Evolutionary conservation across 1,140 invertebrate species (phyloP).

Genomic region (Mercenaria mercenaria): DNA sequence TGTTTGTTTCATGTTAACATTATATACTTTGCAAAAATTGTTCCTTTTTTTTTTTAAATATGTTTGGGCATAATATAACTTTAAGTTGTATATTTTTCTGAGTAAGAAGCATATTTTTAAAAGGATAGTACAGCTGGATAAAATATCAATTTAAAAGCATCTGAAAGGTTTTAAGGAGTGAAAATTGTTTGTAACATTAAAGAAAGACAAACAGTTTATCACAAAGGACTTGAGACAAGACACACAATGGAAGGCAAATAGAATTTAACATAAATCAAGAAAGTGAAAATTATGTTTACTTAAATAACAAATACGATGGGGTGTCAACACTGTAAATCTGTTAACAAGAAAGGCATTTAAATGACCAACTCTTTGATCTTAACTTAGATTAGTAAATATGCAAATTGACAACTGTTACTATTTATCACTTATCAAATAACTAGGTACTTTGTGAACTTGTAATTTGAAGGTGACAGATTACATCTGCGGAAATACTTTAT

Average conservation of each 20-base stretch:
- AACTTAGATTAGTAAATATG: neutral
- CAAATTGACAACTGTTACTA: constrained; percentile 7
- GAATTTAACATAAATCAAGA: neutral
- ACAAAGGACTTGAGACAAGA: neutral
- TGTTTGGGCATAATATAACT: too few species aligned
- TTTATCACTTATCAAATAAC: neutral
- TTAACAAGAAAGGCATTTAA: neutral
- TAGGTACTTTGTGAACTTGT: neutral
- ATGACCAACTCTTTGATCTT: constrained; percentile 1
- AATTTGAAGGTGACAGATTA: constrained; percentile 5
- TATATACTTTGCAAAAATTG: too few species aligned
- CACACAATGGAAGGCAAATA: neutral
- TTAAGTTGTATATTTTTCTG: too few species aligned
- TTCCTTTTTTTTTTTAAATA: too few species aligned
- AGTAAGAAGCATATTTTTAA: too few species aligned
- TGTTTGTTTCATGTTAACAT: too few species aligned
- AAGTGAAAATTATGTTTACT: neutral
- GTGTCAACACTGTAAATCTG: neutral
- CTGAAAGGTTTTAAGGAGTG: too few species aligned
- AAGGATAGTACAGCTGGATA: too few species aligned
- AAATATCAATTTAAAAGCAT: too few species aligned
- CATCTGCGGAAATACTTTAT: constrained; percentile 21
- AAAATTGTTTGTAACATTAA: neutral
- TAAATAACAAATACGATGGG: neutral
- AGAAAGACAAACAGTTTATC: neutral